Evolutionary conservation across 2,113 vertebrate genomes (phyloP), one percentile per base, ranked within the genome.

Genomic region (Cinclus mexicanus): DNA sequence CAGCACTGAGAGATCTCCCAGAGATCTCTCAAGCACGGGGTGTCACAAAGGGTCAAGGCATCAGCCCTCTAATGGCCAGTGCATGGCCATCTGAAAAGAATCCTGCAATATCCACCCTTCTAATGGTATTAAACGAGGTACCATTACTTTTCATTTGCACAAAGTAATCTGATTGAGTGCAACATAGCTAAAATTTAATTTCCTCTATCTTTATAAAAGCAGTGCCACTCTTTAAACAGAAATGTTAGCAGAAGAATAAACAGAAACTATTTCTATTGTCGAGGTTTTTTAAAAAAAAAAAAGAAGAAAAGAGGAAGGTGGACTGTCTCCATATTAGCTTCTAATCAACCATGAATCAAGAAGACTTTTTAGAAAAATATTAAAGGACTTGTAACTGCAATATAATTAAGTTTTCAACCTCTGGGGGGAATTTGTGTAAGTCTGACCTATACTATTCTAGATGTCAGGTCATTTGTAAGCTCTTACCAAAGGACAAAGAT

Each of bases 141-240:
- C 72, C 76, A 96, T 96, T 95, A 94, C 90, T 97, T 97, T 96
- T 93, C 89, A 96, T 95, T 94, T 96, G 81, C 95, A 93, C 93
- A 47, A 79, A 90, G 83, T 97, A 97, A 97, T 97, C 77, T 69
- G 85, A 97, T 94, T 97, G 96, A 96, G 59, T 75, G 94, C 10
- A 95, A 85, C 81, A 90, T 61, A 75, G 81, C 94, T 64, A 52
- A 82, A 96, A 97, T 97, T 97, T 97, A 55, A 97, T 98, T 97
- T 97, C 94, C 96, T 94, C 67, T 57, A 91, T 97, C 79, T 98
- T 97, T 95, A 97, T 96, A 96, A 96, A 97, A 92, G 94, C 65
- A 89, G 72, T 81, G 60, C 37, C 81, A 88, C 65, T 95, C 85
- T 92, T 96, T 75, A 94, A 96, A 94, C 80, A 93, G 70, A 97